Base-by-base conservation (phyloP, 2,797 vertebrate species). In the Xenentodon cancila region DNA sequence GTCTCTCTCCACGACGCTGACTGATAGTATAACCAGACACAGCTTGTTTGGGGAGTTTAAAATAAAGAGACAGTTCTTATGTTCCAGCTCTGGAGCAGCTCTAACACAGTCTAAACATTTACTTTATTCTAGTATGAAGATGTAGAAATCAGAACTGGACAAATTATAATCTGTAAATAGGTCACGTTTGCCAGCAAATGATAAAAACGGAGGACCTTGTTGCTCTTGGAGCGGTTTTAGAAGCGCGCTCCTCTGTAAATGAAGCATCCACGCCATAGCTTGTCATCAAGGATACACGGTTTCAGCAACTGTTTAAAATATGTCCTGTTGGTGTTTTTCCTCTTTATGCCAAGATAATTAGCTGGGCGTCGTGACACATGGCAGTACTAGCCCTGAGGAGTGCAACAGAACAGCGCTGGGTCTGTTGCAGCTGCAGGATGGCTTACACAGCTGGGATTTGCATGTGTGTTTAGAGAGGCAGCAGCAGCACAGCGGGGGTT, bases 281-380 rank as follows among this genome's bases (percentile, higher is more conserved):
- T 68, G 74, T 73, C 56, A 68, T 59, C 30, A 57, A 69, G 56
- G 49, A 75, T 55, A 54, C 65, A 58, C 20, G 63, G 54, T 32
- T 55, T 67, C 47, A 49, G 59, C 66, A 57, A 78, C 76, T 74
- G 60, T 83, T 77, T 79, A 58, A 75, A 81, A 75, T 73, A 64
- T 40, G 37, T 71, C 66, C 66, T 40, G 71, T 74, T 72, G 56
- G 64, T 79, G 76, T 81, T 84, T 84, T 75, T 70, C 67, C 68
- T 78, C 61, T 46, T 77, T 37, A 83, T 45, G 81, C 80, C 84
- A 85, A 73, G 48, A 81, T 84, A 83, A 91, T 90, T 87, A 77
- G 71, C 53, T 47, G 46, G 53, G 58, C 76, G 40, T 61, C 49
- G 67, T 83, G 83, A 85, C 74, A 73, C 59, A 70, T 67, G 61